Conservation (phyloP, 2,113 vertebrate genomes). For the Bothrops jararaca region DNA sequence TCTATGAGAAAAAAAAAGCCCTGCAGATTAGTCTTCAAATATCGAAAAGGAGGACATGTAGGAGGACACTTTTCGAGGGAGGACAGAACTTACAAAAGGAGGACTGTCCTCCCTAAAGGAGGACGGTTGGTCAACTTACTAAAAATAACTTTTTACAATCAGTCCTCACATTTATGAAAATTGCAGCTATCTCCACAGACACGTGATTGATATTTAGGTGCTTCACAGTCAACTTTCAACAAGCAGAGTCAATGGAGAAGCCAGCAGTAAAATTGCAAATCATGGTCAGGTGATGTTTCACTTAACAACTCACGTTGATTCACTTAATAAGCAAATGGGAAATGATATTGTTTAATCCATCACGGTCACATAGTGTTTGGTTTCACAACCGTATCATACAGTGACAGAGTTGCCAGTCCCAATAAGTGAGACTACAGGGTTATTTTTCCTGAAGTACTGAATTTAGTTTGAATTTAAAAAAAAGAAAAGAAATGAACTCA, state of each 20-base stretch:
- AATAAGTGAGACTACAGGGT: neutral
- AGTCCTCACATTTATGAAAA: neutral
- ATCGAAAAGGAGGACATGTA: no score
- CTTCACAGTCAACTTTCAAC: neutral
- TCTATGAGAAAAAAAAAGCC: no score
- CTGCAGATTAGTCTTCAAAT: no score
- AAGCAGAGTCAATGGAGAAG: neutral
- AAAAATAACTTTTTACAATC: neutral
- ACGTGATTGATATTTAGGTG: neutral
- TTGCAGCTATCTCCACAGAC: neutral
- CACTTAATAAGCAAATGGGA: neutral
- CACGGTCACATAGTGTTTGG: neutral
- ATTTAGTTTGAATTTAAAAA: neutral
- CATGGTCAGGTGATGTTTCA: neutral
- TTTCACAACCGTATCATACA: neutral
- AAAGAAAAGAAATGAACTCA: neutral
- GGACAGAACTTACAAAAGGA: no score
- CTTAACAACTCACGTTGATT: neutral
- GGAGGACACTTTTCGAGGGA: no score
- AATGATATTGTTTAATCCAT: neutral
- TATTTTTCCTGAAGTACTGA: neutral
- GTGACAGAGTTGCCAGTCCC: neutral
- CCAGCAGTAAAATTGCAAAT: neutral
- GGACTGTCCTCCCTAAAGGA: no score
- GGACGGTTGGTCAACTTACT: no score